Percentiles rank a stretch among this genome's conserved stretches.
These are phyloP conservation scores for Alitta virens DNA, from an alignment of 2,888 invertebrate species.

Conservation along the genomic window DNA sequence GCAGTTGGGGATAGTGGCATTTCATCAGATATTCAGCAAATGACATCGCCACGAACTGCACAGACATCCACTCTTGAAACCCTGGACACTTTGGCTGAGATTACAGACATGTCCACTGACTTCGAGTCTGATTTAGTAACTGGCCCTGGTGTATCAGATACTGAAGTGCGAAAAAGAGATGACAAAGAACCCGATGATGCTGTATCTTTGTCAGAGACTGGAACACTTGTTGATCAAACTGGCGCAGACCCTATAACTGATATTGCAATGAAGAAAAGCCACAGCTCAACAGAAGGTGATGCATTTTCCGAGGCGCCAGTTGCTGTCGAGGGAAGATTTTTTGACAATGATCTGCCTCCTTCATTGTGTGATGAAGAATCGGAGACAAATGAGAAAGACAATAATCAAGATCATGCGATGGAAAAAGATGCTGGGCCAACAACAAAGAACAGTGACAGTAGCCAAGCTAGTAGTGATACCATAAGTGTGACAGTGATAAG, in stretches of 20 bases:
- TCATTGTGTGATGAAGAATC: neutral
- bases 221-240: too few species aligned
- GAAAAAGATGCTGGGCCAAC: neutral
- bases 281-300: too few species aligned
- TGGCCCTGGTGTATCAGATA: too few species aligned
- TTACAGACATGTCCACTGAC: slow-evolving; percentile 21
- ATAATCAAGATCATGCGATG: neutral
- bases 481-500: neutral
- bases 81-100: slow-evolving; percentile 22
- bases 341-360: neutral
- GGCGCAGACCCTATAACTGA: too few species aligned
- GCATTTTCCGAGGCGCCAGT: too few species aligned
- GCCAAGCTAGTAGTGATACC: neutral
- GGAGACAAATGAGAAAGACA: neutral
- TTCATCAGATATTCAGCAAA: neutral
- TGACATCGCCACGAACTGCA: slow-evolving; percentile 8
- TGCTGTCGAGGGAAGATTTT: too few species aligned
- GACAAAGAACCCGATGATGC: too few species aligned
- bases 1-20: neutral
- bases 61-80: slow-evolving; percentile 9
- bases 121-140: neutral
- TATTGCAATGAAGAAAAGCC: too few species aligned
- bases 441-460: neutral
- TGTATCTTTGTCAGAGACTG: too few species aligned
- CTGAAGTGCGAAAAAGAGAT: too few species aligned